Percentiles rank a stretch among this genome's conserved stretches.
Conservation (phyloP, 2,113 vertebrate genomes). For the Pholis gunnellus region DNA sequence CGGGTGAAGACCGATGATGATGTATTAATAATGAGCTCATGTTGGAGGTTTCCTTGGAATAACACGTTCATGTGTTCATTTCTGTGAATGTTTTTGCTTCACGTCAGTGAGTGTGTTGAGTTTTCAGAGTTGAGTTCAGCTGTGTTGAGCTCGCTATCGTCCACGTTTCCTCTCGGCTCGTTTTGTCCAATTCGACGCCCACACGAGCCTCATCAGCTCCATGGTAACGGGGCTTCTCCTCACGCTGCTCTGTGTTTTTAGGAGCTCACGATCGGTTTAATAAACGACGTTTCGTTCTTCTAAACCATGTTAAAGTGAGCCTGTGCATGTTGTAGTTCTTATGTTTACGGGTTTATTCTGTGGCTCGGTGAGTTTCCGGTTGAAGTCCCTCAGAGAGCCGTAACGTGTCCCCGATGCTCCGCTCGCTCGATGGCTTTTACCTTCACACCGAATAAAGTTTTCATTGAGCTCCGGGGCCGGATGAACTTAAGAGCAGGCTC, state of each 20-base stretch:
- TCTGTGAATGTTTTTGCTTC: not conserved
- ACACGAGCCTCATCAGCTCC: constrained; percentile 19
- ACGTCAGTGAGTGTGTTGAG: not conserved
- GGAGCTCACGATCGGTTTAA: not conserved
- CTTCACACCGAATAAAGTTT: constrained; percentile 19
- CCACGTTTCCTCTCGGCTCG: constrained; percentile 12
- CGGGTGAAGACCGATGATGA: not conserved
- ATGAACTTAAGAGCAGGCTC: no score
- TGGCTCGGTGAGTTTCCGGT: not conserved
- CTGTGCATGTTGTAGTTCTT: not conserved
- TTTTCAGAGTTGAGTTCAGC: not conserved
- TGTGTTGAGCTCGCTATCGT: constrained; percentile 23
- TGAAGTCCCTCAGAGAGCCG: constrained; percentile 24
- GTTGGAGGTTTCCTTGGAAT: not conserved
- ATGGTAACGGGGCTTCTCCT: not conserved
- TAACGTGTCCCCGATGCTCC: constrained; percentile 3
- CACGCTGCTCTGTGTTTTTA: not conserved
- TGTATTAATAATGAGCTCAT: not conserved
- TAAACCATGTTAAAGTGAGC: not conserved
- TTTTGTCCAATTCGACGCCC: constrained; percentile 10
- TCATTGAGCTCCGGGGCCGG: not conserved
- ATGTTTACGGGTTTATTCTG: not conserved
- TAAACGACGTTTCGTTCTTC: not conserved
- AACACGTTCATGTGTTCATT: no score
- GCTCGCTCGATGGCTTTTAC: not conserved